Conservation (phyloP, 2,888 invertebrate genomes). For the Sphinx pinastri region DNA sequence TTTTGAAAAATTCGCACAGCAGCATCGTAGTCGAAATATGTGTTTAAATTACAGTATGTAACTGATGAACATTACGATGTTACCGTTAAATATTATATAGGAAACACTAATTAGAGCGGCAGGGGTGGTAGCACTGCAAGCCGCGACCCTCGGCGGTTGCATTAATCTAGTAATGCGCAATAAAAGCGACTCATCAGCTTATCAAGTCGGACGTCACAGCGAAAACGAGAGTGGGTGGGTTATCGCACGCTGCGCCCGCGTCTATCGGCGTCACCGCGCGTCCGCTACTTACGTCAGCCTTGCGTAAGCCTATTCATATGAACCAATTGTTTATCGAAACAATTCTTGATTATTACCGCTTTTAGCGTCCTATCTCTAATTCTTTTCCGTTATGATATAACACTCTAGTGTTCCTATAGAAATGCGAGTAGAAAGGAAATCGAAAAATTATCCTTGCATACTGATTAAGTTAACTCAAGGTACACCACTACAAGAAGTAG, state of each 20-base stretch:
- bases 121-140: not conserved
- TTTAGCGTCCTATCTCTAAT: constrained; percentile 28
- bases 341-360: constrained; percentile 28
- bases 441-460: not conserved
- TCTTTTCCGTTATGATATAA: constrained; percentile 24
- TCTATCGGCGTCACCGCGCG: constrained; percentile 54
- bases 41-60: too few relatives aligned
- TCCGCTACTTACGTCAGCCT: constrained; percentile 56
- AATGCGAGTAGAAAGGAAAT: not conserved
- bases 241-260: constrained; percentile 57
- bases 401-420: not conserved
- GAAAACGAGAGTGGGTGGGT: constrained; percentile 68
- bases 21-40: too few relatives aligned
- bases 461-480: not conserved
- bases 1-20: too few relatives aligned
- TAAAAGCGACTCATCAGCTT: constrained; percentile 55
- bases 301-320: constrained; percentile 51
- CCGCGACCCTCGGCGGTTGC: constrained; percentile 25
- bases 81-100: too few relatives aligned
- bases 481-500: not conserved
- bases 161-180: constrained; percentile 45
- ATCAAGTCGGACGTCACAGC: constrained; percentile 62
- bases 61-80: too few relatives aligned
- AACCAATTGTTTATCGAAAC: constrained; percentile 51
- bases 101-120: too few relatives aligned